Evolutionary conservation across 2,797 vertebrate species (phyloP), one percentile per base, ranked within the genome.

Genomic region (Microctenopoma lineatum): DNA sequence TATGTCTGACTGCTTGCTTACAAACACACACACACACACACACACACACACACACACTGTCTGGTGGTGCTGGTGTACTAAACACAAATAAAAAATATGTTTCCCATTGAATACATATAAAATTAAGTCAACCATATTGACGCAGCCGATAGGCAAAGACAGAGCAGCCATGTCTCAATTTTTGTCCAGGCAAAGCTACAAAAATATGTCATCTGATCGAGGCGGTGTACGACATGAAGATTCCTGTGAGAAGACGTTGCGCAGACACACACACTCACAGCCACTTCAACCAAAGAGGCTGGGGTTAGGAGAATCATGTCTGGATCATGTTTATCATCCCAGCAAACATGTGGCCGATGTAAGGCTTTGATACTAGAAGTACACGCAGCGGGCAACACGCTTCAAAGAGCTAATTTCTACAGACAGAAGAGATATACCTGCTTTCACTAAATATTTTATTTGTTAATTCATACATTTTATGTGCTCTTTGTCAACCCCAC

Each of bases 291-390:
- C 87, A 85, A 75, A 77, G 87, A 73, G 83, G 74, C 79, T 78
- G 74, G 14, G 69, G 88, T 82, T 83, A 81, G 61, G 56, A 81
- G 84, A 92, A 85, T 87, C 81, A 79, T 88, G 90, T 91, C 90
- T 92, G 89, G 90, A 88, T 93, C 92, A 79, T 86, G 87, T 94
- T 93, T 92, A 91, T 81, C 66, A 70, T 86, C 89, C 69, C 60
- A 81, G 79, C 52, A 47, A 88, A 88, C 89, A 92, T 90, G 86
- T 92, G 91, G 84, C 92, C 77, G 78, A 88, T 90, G 84, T 81
- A 82, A 84, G 62, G 65, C 81, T 72, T 50, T 52, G 70, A 87
- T 84, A 87, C 61, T 57, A 62, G 59, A 65, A 58, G 53, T 58
- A 51, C 68, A 78, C 66, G 67, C 44, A 57, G 61, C 60, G 52